Conservation (phyloP, 1,140 invertebrate genomes). For the Brachionus rotundiformis region DNA sequence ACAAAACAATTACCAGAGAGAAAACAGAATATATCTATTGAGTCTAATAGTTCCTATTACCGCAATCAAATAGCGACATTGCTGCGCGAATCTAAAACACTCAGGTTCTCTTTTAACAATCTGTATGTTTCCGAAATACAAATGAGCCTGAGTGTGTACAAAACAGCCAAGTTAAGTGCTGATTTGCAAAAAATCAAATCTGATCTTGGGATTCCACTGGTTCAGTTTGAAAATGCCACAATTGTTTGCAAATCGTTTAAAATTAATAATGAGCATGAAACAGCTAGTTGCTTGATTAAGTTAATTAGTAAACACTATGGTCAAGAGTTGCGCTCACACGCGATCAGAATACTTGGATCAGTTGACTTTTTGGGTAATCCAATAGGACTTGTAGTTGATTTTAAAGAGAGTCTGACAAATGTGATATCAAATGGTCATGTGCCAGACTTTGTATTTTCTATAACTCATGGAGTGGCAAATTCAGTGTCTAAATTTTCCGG, state of each 20-base stretch:
- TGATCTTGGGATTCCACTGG: constrained; percentile 80
- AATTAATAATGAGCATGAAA: constrained; percentile 84
- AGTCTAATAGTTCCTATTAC: not conserved
- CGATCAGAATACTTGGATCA: constrained; percentile 87
- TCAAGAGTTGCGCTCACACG: constrained; percentile 89
- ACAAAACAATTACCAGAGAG: constrained; percentile 53
- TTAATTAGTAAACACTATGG: constrained; percentile 76
- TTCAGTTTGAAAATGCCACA: constrained; percentile 92
- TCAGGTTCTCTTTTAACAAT: constrained; percentile 73
- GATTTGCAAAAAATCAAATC: constrained; percentile 79
- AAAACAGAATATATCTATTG: constrained; percentile 21
- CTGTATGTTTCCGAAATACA: constrained; percentile 77
- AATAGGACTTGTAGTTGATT: constrained; percentile 87
- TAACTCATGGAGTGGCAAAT: constrained; percentile 93
- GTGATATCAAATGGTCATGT: constrained; percentile 85
- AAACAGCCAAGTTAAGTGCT: constrained; percentile 75
- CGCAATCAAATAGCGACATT: constrained; percentile 34
- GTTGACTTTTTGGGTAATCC: constrained; percentile 97
- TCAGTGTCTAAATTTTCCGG: constrained; percentile 86
- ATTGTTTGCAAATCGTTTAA: constrained; percentile 86
- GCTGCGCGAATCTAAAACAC: constrained; percentile 11
- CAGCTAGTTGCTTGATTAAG: constrained; percentile 75
- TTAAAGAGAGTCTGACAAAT: constrained; percentile 88
- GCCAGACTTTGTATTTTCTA: constrained; percentile 85
- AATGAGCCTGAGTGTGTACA: constrained; percentile 81